phyloP scores from a whole-genome alignment of 2,797 vertebrate species.

The Sebastes elongatus region DNA sequence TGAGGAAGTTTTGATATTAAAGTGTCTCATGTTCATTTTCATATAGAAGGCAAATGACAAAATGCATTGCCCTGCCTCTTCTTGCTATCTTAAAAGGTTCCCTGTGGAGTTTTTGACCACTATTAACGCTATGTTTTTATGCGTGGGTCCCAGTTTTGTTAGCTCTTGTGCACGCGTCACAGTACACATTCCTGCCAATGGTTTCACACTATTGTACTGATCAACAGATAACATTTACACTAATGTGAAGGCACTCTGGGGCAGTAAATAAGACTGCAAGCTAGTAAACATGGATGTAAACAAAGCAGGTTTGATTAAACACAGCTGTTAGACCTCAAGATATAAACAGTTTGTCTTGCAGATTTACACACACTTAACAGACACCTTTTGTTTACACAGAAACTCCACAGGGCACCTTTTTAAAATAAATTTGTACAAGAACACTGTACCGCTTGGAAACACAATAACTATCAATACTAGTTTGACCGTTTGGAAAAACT shows the following conservation, averaged over 20 bases:
- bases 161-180: fast-evolving
- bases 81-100: background rate
- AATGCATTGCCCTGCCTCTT: background rate
- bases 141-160: background rate
- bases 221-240: background rate
- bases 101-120: background rate
- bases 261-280: too few species aligned
- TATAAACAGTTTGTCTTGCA: background rate
- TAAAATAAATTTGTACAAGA: background rate
- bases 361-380: background rate
- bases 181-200: background rate
- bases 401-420: background rate
- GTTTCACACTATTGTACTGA: background rate
- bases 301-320: too few species aligned
- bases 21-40: background rate
- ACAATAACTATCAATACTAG: background rate
- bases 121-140: background rate
- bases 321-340: background rate
- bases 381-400: background rate
- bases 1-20: background rate
- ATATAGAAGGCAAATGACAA: background rate
- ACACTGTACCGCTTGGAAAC: background rate
- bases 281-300: too few species aligned
- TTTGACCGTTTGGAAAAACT: background rate
- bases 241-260: background rate